A percentile compares a stretch with the other conserved stretches of the same genome.
These are phyloP conservation scores for Prosopocoilus inquinatus DNA, from an alignment of 2,888 invertebrate species.

Conservation along the genomic window DNA sequence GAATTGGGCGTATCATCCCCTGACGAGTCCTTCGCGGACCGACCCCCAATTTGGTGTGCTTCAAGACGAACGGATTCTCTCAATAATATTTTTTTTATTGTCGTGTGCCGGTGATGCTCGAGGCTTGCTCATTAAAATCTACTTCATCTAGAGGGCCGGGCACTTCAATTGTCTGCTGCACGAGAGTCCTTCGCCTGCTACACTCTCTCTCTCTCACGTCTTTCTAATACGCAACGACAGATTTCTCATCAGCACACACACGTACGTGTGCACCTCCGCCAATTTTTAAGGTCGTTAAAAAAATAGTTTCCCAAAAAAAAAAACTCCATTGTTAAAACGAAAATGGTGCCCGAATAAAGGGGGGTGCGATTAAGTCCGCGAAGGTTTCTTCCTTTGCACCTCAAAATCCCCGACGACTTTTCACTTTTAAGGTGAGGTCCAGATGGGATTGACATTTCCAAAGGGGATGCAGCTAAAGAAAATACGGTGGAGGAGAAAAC, in stretches of 20 bases:
- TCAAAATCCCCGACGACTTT: no score
- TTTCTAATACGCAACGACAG: slow-evolving; percentile 1
- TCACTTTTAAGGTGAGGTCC: no score
- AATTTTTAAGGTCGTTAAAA: background rate
- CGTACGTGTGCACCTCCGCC: background rate
- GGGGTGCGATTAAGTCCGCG: no score
- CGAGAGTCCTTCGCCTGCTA: slow-evolving; percentile 12
- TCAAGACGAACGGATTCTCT: slow-evolving; percentile 3
- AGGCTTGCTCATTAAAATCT: slow-evolving; percentile 34
- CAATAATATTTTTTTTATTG: slow-evolving; percentile 26
- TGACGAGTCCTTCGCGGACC: background rate
- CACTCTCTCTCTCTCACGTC: slow-evolving; percentile 4
- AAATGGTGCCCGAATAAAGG: no score
- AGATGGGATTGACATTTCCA: no score
- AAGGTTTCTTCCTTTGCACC: no score
- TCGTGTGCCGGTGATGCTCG: slow-evolving; percentile 16
- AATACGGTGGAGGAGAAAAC: no score
- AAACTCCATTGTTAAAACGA: no score
- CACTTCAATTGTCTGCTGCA: slow-evolving; percentile 30
- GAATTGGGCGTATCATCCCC: no score
- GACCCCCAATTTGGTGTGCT: background rate
- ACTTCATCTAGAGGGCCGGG: slow-evolving; percentile 28
- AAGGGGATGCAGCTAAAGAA: no score
- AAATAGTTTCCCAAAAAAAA: no score
- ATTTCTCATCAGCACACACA: background rate